phyloP scores from a whole-genome alignment of 2,797 vertebrate genomes.

The Sarcophilus harrisii region DNA sequence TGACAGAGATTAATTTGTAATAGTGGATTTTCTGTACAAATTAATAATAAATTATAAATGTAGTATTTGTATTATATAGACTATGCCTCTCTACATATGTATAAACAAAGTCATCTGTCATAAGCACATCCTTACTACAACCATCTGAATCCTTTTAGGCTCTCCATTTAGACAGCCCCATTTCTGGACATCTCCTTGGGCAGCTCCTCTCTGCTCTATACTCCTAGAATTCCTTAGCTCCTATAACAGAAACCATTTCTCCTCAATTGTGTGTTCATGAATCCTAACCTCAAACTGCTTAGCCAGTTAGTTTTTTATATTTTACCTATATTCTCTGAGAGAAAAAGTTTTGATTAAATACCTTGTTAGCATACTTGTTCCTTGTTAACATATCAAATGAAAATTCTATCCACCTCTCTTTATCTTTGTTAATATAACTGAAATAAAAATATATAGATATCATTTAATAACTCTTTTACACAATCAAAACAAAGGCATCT shows the following conservation, averaged over 20 bases:
- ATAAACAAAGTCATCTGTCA: background rate
- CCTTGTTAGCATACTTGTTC: background rate
- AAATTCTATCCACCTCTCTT: background rate
- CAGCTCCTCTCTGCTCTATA: background rate
- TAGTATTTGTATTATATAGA: background rate
- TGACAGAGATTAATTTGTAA: background rate
- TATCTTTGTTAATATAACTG: background rate
- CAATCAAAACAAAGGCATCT: conserved; percentile 15
- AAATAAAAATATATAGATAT: background rate
- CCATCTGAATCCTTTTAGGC: background rate
- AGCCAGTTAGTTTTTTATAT: background rate
- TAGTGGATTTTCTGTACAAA: background rate
- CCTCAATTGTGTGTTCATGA: background rate
- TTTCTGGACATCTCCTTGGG: background rate
- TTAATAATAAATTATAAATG: background rate
- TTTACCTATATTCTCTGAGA: background rate
- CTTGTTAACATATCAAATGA: background rate
- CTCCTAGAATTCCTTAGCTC: background rate
- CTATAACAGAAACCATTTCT: background rate
- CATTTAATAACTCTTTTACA: background rate
- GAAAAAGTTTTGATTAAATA: background rate
- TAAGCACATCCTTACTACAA: background rate
- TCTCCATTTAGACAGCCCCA: background rate
- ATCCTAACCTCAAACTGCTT: background rate
- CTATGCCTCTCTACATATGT: background rate